Evolutionary conservation across 2,113 vertebrate genomes (phyloP).

Genomic region (Pitta sordida): DNA sequence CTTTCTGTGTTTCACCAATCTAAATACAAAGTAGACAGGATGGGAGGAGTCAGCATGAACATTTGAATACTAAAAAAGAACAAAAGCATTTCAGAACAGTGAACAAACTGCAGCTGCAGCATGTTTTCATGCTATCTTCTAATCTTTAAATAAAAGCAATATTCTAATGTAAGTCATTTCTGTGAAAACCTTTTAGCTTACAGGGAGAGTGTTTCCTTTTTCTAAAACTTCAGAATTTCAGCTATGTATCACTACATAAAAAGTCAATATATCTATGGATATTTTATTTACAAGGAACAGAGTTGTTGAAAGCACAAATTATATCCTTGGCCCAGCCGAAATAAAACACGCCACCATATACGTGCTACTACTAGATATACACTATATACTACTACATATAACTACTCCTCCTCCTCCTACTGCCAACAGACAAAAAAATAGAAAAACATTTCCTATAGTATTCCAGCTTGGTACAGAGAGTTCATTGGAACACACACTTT

Average conservation of each 20-base stretch:
- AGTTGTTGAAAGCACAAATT: background rate
- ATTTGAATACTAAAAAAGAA: background rate
- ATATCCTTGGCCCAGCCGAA: background rate
- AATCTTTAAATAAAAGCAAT: background rate
- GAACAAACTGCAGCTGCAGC: background rate
- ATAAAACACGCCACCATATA: background rate
- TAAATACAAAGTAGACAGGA: slow-evolving; percentile 12
- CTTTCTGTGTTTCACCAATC: background rate
- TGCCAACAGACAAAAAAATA: background rate
- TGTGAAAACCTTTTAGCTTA: background rate
- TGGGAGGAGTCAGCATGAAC: background rate
- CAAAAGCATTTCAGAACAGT: background rate
- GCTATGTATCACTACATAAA: background rate
- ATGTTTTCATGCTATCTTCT: background rate
- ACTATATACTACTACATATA: too few species aligned
- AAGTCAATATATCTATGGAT: background rate
- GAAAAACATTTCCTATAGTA: background rate
- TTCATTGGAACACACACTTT: background rate
- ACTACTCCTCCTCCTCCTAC: background rate
- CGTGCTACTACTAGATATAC: background rate
- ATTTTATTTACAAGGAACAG: background rate
- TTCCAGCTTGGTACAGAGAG: background rate
- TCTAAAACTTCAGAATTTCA: background rate
- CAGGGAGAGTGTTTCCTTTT: background rate
- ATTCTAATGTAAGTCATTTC: background rate